Conservation (phyloP, 2,113 vertebrate genomes). For the Coptodon bakossiorum region DNA sequence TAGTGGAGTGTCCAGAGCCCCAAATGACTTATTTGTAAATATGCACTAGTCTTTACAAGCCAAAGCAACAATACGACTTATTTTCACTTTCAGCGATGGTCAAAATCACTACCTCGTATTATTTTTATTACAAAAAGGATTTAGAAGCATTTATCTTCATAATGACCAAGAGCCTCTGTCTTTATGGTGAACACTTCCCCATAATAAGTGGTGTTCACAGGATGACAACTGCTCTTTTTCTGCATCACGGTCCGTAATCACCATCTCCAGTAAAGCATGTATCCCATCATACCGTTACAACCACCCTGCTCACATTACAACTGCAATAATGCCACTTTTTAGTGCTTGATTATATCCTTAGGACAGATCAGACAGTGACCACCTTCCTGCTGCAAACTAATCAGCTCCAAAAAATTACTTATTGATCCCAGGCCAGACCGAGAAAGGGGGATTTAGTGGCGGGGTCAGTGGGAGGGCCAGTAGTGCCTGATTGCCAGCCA, state of each 20-base stretch:
- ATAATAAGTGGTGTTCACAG: neutral
- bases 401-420: conserved; percentile 99
- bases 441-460: conserved; percentile 75
- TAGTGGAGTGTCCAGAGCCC: conserved; percentile 24
- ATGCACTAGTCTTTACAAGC: neutral
- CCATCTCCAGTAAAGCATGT: conserved; percentile 5
- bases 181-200: neutral
- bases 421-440: conserved; percentile 81
- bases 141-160: neutral
- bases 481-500: conserved; percentile 18
- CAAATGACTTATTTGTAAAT: conserved; percentile 39
- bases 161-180: neutral
- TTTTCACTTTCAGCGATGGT: neutral
- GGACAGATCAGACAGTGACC: conserved; percentile 83
- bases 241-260: neutral
- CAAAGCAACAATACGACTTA: neutral
- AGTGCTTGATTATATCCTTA: conserved; percentile 91
- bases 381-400: conserved; percentile 89
- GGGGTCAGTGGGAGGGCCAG: conserved; percentile 76
- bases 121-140: neutral
- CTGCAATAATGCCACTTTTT: conserved; percentile 78
- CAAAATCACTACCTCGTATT: neutral
- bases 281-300: conserved; percentile 16
- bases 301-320: conserved; percentile 64
- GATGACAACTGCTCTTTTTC: neutral